Percentiles rank a stretch among this genome's conserved stretches.
Conservation (phyloP, 2,797 vertebrate species). For the Alectoris magna region DNA sequence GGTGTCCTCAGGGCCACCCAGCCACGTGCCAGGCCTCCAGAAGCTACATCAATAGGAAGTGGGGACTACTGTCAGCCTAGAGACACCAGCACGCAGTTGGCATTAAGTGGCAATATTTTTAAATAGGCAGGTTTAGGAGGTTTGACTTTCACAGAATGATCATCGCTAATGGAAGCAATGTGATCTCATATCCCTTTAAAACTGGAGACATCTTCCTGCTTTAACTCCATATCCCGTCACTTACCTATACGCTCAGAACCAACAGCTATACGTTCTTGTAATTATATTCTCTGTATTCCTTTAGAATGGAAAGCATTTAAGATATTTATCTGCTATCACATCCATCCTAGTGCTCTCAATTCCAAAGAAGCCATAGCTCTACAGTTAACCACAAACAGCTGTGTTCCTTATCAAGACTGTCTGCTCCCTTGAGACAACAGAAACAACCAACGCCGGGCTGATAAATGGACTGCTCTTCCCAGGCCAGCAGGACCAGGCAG, state of each 20-base stretch:
- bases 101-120: neutral
- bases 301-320: neutral
- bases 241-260: neutral
- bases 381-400: neutral
- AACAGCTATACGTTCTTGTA: neutral
- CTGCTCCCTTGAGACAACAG: neutral
- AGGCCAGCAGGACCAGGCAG: neutral
- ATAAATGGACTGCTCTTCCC: constrained; percentile 14
- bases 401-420: neutral
- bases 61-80: neutral
- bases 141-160: neutral
- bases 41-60: neutral
- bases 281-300: neutral
- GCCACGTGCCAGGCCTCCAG: accelerated
- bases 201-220: neutral
- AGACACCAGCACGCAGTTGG: neutral
- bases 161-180: neutral
- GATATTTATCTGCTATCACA: neutral
- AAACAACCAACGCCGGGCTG: neutral
- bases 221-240: neutral
- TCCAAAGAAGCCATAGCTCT: neutral
- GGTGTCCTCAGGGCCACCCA: neutral
- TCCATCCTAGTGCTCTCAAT: neutral
- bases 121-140: neutral
- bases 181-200: neutral